A percentile compares a stretch with the other conserved stretches of the same genome.
These are phyloP conservation scores for Potorous gilbertii DNA, from an alignment of 2,797 vertebrate species.

Conservation along the genomic window DNA sequence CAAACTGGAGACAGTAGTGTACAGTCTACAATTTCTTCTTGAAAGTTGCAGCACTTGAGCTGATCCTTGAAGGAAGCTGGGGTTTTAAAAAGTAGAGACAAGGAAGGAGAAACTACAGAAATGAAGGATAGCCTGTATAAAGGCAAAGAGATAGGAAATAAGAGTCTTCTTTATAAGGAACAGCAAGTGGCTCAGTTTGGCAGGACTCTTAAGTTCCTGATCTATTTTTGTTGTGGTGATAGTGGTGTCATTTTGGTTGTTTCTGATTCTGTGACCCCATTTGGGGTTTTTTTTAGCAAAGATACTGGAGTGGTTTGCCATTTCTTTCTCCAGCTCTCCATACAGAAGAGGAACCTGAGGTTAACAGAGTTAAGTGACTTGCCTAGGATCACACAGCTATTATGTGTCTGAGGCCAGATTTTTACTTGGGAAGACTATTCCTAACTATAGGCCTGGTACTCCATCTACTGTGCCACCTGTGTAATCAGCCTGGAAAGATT, in stretches of 20 bases:
- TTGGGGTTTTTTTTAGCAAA: no score
- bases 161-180: neutral
- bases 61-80: neutral
- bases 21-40: no score
- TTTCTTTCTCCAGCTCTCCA: no score
- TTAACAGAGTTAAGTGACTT: neutral
- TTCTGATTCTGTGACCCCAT: no score
- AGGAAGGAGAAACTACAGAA: neutral
- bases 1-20: no score
- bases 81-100: neutral
- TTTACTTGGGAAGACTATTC: neutral
- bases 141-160: neutral
- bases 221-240: neutral
- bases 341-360: no score
- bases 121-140: neutral
- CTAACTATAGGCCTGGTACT: no score
- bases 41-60: no score
- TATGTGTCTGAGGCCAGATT: neutral
- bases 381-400: neutral
- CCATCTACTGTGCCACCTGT: neutral
- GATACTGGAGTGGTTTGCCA: no score
- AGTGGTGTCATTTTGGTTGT: no score
- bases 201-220: neutral
- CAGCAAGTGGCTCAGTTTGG: neutral
- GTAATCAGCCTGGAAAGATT: neutral